Evolutionary conservation across 2,113 vertebrate species (phyloP).

Genomic region (Rhea americana): DNA sequence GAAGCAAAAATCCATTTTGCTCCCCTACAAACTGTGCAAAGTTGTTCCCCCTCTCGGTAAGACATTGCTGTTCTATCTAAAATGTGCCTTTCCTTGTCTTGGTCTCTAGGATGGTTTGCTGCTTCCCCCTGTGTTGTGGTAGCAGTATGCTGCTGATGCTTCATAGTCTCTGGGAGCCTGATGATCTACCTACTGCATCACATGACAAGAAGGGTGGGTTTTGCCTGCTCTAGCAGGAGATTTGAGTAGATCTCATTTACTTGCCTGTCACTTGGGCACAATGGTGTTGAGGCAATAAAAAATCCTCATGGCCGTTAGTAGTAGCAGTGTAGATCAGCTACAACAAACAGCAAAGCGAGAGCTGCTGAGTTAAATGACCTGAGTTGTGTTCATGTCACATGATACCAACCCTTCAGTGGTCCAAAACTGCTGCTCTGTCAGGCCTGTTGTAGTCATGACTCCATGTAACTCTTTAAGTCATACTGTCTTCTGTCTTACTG

Average conservation of each 20-base stretch:
- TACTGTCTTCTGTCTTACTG: neutral
- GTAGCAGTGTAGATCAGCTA: neutral
- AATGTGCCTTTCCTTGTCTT: neutral
- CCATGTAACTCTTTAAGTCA: neutral
- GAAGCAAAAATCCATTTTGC: neutral
- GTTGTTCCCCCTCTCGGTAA: neutral
- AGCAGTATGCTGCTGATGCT: neutral
- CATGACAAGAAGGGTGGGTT: neutral
- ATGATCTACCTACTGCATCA: accelerated
- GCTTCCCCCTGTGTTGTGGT: neutral
- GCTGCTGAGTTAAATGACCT: neutral
- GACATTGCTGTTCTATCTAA: neutral
- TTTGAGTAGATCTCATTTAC: neutral
- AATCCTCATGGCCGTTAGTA: neutral
- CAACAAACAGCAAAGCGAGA: neutral
- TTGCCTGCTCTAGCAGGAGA: neutral
- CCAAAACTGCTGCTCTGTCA: neutral
- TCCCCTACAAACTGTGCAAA: neutral
- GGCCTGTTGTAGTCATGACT: neutral
- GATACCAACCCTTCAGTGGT: neutral
- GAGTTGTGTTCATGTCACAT: neutral
- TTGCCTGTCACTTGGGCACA: neutral
- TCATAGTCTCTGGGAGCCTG: neutral
- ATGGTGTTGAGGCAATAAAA: neutral
- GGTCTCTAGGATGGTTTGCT: neutral